A percentile compares a stretch with the other conserved stretches of the same genome.
Evolutionary conservation across 2,113 vertebrate genomes (phyloP).

Genomic region (Cervus canadensis): DNA sequence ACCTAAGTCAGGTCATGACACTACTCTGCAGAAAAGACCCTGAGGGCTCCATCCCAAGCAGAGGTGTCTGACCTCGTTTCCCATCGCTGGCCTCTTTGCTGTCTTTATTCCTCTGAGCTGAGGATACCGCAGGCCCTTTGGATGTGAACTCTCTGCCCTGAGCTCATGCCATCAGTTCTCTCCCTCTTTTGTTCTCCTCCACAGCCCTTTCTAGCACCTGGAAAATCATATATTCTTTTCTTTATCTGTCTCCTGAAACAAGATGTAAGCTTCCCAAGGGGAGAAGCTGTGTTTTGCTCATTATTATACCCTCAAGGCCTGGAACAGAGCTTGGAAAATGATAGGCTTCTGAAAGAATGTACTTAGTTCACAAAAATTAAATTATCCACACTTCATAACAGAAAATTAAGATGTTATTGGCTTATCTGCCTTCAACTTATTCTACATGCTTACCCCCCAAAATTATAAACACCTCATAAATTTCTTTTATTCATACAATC

Average conservation of each 20-base stretch:
- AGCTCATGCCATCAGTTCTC: accelerated
- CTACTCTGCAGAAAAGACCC: neutral
- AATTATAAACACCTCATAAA: neutral
- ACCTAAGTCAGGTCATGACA: neutral
- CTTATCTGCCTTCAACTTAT: neutral
- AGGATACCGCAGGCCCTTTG: neutral
- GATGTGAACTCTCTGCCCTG: neutral
- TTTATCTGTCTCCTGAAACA: neutral
- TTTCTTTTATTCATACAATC: neutral
- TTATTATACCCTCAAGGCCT: neutral
- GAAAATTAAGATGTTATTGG: neutral
- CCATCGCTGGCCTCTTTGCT: neutral
- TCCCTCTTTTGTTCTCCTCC: neutral
- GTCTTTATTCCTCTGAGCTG: neutral
- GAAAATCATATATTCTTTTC: neutral
- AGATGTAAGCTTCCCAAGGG: neutral
- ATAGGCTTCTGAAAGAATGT: neutral
- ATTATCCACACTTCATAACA: neutral
- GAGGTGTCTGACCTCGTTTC: neutral
- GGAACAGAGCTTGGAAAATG: neutral
- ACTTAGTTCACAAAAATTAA: neutral
- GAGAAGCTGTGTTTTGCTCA: neutral
- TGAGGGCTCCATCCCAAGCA: neutral
- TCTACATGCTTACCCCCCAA: neutral
- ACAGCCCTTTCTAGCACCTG: neutral